phyloP scores from a whole-genome alignment of 2,888 invertebrate genomes.

The Thecophora atra region DNA sequence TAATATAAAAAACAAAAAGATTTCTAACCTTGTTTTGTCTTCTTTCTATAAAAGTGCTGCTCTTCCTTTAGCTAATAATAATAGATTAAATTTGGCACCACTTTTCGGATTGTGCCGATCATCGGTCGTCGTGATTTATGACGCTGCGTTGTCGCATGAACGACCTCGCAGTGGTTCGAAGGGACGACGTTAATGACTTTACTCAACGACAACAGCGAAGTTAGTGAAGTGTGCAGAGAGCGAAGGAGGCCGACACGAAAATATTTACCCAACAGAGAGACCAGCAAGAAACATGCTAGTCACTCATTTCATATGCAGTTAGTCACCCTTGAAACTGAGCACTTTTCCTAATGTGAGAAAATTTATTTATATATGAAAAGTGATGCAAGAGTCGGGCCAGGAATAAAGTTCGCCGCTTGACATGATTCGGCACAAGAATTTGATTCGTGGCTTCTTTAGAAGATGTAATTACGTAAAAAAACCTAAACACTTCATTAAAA shows the following conservation, averaged over 20 bases:
- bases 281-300: not conserved
- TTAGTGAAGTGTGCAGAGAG: slow-evolving; percentile 58
- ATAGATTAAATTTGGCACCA: slow-evolving; percentile 46
- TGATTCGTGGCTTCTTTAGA: not conserved
- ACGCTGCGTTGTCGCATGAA: slow-evolving; percentile 40
- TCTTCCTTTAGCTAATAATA: not conserved
- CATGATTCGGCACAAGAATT: not conserved
- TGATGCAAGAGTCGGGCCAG: not conserved
- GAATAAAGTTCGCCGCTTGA: not conserved
- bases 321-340: slow-evolving; percentile 47
- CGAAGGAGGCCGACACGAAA: slow-evolving; percentile 63
- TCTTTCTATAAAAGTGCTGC: not conserved
- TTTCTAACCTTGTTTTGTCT: not conserved
- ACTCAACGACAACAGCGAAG: too few relatives aligned
- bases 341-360: slow-evolving; percentile 29
- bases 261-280: slow-evolving; percentile 60
- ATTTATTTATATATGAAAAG: slow-evolving; percentile 24
- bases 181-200: slow-evolving; percentile 34
- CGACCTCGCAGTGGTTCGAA: slow-evolving; percentile 20
- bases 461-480: too few relatives aligned
- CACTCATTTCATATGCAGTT: slow-evolving; percentile 34
- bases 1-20: too few relatives aligned
- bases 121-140: slow-evolving; percentile 61
- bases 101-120: slow-evolving; percentile 59
- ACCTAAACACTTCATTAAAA: too few relatives aligned